Base-by-base conservation (phyloP, 2,888 invertebrate genomes). In the Saturnia pavonia region DNA sequence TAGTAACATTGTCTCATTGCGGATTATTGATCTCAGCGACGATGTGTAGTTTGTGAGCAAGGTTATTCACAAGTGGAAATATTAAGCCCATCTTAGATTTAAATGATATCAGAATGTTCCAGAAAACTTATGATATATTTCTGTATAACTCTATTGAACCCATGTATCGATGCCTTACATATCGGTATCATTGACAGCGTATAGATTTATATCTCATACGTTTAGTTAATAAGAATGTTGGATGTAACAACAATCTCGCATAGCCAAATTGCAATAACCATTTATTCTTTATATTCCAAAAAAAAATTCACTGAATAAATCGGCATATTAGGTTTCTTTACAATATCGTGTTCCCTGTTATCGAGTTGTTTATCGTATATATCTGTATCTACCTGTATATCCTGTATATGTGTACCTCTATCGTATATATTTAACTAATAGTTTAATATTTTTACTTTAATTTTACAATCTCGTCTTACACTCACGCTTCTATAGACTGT, bases 211-310 rank as follows among this genome's bases (percentile, higher is more conserved):
- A 75, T 80, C 79, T 80, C 79, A 84, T 81, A 83, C 75, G 78
- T 84, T 84, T 84, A 80, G 82, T 87, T 83, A 82, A 80, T 82
- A 78, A 81, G 83, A 84, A 81, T 83, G 84, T 82, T 85, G 87
- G 88, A 87, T 84, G 85, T 83, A 83, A 86, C 84, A 60, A 27
- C 57, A 27, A 40, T 69, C 80, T 82, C 77, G 79, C 82, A 87
- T 89, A 87, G 89, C 89, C 91, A 89, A 90, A 88, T 87, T 88
- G 87, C 87, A 85, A 80, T 83, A 80, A 81, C 78, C 75, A 77
- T 81, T 81, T 80, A 82, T 82, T 81, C 82, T 80, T 84, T 83
- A 84, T 86, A 87, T 89, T 88, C 92, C 92, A 92, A 92, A 92
- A 92, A 92, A 92, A 92, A 80, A 85, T 83, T 78, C 81, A 80